phyloP scores from a whole-genome alignment of 2,797 vertebrate species.

The Hephaestus fuliginosus region DNA sequence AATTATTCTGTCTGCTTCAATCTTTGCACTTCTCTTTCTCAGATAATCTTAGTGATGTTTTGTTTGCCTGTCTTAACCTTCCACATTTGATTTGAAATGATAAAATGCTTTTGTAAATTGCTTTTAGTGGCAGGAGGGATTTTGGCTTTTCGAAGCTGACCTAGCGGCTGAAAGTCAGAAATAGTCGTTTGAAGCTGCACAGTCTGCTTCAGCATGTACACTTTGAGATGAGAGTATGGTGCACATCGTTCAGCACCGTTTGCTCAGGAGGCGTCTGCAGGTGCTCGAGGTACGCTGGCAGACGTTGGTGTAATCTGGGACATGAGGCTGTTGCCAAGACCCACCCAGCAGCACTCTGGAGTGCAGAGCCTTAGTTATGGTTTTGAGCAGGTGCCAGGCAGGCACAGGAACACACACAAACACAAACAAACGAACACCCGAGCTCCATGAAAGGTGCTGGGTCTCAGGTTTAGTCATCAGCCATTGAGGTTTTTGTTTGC shows the following conservation, averaged over 20 bases:
- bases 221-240: not conserved
- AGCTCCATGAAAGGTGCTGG: not conserved
- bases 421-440: not conserved
- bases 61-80: not conserved
- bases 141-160: not conserved
- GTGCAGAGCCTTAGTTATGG: conserved; percentile 36
- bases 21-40: conserved; percentile 3
- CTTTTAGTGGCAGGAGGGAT: too few relatives aligned
- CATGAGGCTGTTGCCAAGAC: conserved; percentile 50
- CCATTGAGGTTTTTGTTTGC: not conserved
- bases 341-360: conserved; percentile 36
- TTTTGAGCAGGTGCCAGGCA: conserved; percentile 55
- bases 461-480: conserved; percentile 8
- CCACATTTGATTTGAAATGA: not conserved
- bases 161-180: not conserved
- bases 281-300: conserved; percentile 44
- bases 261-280: conserved; percentile 38
- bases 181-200: not conserved
- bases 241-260: conserved; percentile 1
- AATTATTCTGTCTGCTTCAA: not conserved
- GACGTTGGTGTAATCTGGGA: conserved; percentile 61
- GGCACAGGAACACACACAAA: conserved; percentile 14
- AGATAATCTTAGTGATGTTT: not conserved
- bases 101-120: not conserved
- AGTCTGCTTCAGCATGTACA: not conserved